Evolutionary conservation across 2,888 invertebrate genomes (phyloP).

Genomic region (Sceliomorpha sp.): DNA sequence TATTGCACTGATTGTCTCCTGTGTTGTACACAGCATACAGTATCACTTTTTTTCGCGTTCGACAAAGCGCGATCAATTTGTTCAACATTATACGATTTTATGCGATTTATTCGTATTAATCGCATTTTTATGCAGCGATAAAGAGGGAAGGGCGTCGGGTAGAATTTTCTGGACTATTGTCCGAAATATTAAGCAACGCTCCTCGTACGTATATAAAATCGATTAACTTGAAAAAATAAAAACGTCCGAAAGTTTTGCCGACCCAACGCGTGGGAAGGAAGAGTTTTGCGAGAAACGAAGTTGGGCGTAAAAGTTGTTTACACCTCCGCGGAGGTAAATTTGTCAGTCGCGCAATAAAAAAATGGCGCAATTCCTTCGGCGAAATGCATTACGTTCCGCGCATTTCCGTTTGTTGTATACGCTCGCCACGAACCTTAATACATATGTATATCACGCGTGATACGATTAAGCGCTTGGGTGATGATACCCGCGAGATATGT

Average conservation of each 20-base stretch:
- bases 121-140: conserved; percentile 1
- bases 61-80: conserved; percentile 38
- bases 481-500: conserved; percentile 49
- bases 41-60: conserved; percentile 32
- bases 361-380: conserved; percentile 7
- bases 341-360: conserved; percentile 20
- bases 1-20: conserved; percentile 50
- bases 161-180: too few relatives aligned
- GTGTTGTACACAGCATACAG: conserved; percentile 33
- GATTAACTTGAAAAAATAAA: too few relatives aligned
- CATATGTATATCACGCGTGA: conserved; percentile 47
- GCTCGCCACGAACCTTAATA: conserved; percentile 43
- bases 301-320: not conserved
- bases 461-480: conserved; percentile 54
- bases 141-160: too few relatives aligned
- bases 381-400: conserved; percentile 12
- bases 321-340: conserved; percentile 15
- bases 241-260: too few relatives aligned
- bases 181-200: too few relatives aligned
- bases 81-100: conserved; percentile 39
- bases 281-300: too few relatives aligned
- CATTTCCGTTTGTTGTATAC: conserved; percentile 31
- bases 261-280: too few relatives aligned
- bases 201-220: too few relatives aligned
- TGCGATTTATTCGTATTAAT: conserved; percentile 24